phyloP scores from a whole-genome alignment of 2,888 invertebrate genomes.

The Pristionchus entomophagus region DNA sequence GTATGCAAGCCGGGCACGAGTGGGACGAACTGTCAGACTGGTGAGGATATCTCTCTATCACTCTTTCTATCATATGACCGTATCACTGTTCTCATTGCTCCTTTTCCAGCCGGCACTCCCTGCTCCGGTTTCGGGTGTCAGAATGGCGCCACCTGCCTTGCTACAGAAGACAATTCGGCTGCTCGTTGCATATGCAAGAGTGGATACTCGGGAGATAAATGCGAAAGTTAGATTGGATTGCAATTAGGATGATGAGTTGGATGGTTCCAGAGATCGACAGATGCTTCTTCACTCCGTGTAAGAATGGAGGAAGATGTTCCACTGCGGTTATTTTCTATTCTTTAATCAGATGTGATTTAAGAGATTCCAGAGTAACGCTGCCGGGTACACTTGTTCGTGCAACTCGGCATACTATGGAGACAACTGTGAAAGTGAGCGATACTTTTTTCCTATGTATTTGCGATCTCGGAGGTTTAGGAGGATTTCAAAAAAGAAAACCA shows the following conservation, averaged over 20 bases:
- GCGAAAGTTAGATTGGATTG: background rate
- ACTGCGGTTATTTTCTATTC: background rate
- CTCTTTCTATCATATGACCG: too few species aligned
- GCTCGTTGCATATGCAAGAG: background rate
- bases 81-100: too few species aligned
- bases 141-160: background rate
- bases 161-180: background rate
- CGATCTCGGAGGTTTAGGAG: background rate
- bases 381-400: background rate
- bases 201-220: conserved; percentile 25
- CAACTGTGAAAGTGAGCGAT: conserved; percentile 6
- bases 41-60: background rate
- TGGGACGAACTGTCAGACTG: conserved; percentile 18
- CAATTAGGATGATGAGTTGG: background rate
- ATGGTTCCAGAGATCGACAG: conserved; percentile 46
- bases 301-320: conserved; percentile 37
- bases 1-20: background rate
- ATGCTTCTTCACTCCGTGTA: conserved; percentile 43
- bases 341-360: too few species aligned
- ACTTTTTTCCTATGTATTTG: background rate
- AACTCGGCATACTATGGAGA: background rate
- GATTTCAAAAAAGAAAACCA: too few species aligned
- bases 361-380: background rate
- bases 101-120: background rate
- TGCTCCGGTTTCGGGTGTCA: background rate